phyloP scores from a whole-genome alignment of 2,113 vertebrate genomes.

The Onychorhynchus coronatus region DNA sequence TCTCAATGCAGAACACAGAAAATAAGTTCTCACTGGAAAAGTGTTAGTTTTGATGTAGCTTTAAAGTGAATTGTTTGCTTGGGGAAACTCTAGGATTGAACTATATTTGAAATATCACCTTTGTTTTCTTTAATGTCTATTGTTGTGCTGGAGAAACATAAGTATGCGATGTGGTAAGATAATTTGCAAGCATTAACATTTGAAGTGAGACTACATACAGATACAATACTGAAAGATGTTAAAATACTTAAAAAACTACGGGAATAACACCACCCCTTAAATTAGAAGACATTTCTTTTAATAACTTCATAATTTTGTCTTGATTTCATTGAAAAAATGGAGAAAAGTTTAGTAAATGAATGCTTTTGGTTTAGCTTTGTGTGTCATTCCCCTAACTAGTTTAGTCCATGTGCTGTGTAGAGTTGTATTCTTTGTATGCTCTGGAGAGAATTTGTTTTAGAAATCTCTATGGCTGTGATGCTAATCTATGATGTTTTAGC shows the following conservation, averaged over 20 bases:
- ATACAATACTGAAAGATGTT: neutral
- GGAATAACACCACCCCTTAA: neutral
- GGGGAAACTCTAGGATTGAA: neutral
- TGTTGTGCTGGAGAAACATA: neutral
- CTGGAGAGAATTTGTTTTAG: neutral
- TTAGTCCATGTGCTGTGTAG: neutral
- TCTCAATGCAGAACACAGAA: neutral
- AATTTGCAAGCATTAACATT: neutral
- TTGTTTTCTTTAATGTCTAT: neutral
- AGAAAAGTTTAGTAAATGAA: neutral
- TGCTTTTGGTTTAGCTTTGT: neutral
- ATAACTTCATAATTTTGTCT: neutral
- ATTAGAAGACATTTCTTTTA: neutral
- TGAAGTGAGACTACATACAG: neutral
- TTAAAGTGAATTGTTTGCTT: neutral
- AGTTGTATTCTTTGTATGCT: neutral
- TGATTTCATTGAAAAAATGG: neutral
- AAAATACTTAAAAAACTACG: neutral
- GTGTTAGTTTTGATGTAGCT: neutral
- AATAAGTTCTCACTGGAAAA: neutral
- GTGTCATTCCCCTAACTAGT: neutral
- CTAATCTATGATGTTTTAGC: neutral
- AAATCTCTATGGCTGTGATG: neutral
- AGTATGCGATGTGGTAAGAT: neutral
- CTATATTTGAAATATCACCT: neutral